Conservation (phyloP, 2,888 invertebrate species). For the Drosophila multiciliata region DNA sequence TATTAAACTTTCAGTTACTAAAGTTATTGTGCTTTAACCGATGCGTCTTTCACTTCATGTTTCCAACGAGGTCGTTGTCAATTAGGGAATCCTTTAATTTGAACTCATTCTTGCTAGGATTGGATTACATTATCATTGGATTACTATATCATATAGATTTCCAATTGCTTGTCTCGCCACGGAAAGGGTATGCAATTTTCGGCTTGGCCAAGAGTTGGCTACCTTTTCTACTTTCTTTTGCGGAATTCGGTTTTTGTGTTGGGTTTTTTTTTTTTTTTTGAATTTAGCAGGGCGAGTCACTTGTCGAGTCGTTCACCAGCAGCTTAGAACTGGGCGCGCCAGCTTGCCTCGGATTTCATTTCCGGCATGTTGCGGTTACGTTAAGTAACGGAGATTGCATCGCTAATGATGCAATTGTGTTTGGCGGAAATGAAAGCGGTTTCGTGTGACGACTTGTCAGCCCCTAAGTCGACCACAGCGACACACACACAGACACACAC, state of each 20-base stretch:
- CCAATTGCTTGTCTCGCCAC: neutral
- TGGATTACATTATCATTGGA: neutral
- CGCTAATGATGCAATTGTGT: conserved; percentile 82
- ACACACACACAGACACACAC: conserved; percentile 11
- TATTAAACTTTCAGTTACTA: neutral
- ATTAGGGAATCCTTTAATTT: neutral
- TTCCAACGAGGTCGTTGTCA: neutral
- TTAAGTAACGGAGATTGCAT: conserved; percentile 81
- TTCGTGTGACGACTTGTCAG: conserved; percentile 71
- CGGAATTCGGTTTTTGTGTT: conserved; percentile 6
- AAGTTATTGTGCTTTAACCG: neutral
- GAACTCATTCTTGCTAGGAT: too few species aligned
- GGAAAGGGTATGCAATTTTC: neutral
- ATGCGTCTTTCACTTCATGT: too few species aligned
- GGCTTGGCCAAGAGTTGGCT: neutral
- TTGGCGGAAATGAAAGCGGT: conserved; percentile 78
- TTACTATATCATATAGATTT: neutral
- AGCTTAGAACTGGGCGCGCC: conserved; percentile 56
- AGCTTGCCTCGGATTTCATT: conserved; percentile 80
- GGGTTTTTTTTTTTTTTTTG: conserved; percentile 13
- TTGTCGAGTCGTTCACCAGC: conserved; percentile 76
- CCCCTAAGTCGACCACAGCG: conserved; percentile 38
- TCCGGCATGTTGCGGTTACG: conserved; percentile 81
- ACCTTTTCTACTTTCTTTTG: neutral
- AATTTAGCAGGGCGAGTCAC: conserved; percentile 43